Evolutionary conservation across 2,797 vertebrate genomes (phyloP).

Genomic region (Hemitrygon akajei): DNA sequence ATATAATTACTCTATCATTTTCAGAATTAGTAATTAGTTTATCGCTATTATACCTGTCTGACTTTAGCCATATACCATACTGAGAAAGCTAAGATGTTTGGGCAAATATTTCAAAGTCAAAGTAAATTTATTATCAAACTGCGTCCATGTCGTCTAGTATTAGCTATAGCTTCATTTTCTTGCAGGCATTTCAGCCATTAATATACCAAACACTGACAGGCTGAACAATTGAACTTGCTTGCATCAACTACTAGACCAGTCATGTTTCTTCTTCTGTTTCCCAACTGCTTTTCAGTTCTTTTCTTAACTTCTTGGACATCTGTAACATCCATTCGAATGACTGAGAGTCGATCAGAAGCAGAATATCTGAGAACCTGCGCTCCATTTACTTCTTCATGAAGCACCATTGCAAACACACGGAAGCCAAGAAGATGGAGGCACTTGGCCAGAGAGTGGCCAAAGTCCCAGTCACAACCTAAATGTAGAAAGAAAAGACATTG

Average conservation of each 20-base stretch:
- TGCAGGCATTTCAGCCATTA: neutral
- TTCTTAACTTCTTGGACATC: neutral
- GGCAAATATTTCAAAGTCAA: no score
- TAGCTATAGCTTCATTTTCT: no score
- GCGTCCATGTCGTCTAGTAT: no score
- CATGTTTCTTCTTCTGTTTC: neutral
- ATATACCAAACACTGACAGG: neutral
- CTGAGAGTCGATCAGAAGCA: neutral
- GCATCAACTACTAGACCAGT: neutral
- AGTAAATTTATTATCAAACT: no score
- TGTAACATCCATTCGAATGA: slow-evolving; percentile 31
- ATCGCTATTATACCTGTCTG: neutral
- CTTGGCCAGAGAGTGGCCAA: neutral
- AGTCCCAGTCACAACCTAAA: slow-evolving; percentile 31
- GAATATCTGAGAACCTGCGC: neutral
- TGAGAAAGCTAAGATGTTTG: neutral
- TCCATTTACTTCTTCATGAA: neutral
- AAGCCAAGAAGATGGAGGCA: slow-evolving; percentile 9
- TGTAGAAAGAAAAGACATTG: no score
- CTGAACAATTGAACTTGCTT: neutral
- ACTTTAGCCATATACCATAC: neutral
- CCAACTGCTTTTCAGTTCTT: neutral
- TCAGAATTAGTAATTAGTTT: neutral
- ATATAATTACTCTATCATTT: no score
- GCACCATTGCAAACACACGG: slow-evolving; percentile 29